These are phyloP conservation scores for Bombus superbus DNA, from an alignment of 1,140 invertebrate species.

Conservation along the genomic window DNA sequence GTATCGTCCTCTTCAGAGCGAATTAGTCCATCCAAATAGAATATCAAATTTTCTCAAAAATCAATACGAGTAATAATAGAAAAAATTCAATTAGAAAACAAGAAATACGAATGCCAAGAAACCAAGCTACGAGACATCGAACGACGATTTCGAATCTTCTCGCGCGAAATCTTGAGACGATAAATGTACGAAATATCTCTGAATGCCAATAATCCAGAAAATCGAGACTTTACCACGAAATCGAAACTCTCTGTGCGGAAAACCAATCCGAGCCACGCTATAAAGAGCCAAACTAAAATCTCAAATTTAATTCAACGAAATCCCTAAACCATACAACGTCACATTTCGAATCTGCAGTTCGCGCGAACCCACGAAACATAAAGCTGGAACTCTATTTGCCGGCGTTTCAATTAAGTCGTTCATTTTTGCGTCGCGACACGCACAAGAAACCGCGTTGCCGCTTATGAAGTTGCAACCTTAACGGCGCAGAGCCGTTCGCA, in stretches of 20 bases:
- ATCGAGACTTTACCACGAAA: background rate
- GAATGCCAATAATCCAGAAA: background rate
- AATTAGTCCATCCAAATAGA: no score
- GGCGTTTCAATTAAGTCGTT: slow-evolving; percentile 16
- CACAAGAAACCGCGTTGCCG: slow-evolving; percentile 9
- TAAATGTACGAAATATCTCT: background rate
- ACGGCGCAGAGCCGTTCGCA: background rate
- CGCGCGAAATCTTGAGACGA: no score
- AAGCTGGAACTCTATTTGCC: background rate
- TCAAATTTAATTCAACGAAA: background rate
- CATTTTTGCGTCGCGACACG: slow-evolving; percentile 3
- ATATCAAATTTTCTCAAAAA: no score
- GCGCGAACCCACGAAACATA: no score
- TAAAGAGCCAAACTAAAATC: background rate
- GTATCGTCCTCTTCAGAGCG: no score
- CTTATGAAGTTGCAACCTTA: slow-evolving; percentile 36
- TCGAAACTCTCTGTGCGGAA: background rate
- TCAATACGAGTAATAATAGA: no score
- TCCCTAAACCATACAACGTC: no score
- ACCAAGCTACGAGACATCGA: no score
- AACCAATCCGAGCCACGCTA: background rate
- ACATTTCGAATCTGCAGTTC: background rate
- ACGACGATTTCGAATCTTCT: no score
- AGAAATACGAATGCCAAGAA: no score
- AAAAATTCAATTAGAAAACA: no score